Evolutionary conservation across 2,888 invertebrate genomes (phyloP), one percentile per base, ranked within the genome.

Genomic region (Alcis repandata): DNA sequence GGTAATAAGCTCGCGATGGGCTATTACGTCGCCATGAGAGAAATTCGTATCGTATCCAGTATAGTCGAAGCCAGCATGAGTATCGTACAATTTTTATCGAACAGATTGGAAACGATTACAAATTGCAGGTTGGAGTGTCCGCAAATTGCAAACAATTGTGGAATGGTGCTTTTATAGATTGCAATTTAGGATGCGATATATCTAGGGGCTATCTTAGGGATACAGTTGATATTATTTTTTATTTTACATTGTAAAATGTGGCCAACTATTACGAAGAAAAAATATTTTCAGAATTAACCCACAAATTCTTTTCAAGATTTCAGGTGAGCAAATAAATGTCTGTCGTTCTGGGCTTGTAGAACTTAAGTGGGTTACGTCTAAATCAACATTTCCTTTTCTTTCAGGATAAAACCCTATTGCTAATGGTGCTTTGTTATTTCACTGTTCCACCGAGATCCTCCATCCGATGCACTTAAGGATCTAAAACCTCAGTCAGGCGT

Each of bases 1-100:
- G 82, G 88, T 92, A 92, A 92, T 92, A 92, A 92, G 92, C 92
- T 90, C 88, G 80, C 86, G 89, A 90, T 88, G 88, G 91, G 86
- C 92, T 92, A 92, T 92, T 92, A 92, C 85, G 80, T 76, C 76
- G 78, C 80, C 86, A 78, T 81, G 83, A 76, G 87, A 87, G 87
- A 91, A 88, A 90, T 89, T 90, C 90, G 86, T 87, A 88, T 86
- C 85, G 83, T 70, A 74, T 76, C 80, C 72, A 82, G 82, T 83
- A 84, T 86, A 83, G 77, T 65, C 63, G 67, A 45, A 53, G 70
- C 75, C 74, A 77, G 83, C 86, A 88, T 88, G 84, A 79, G 81
- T 78, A 58, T 60, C 46, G 81, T 82, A 78, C 83, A 80, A 88
- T 87, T 89, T 89, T 89, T 88, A 88, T 88, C 80, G 82, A 79